These are phyloP conservation scores for Philypnodon macrostomus DNA, from an alignment of 2,797 vertebrate genomes.

Conservation along the genomic window DNA sequence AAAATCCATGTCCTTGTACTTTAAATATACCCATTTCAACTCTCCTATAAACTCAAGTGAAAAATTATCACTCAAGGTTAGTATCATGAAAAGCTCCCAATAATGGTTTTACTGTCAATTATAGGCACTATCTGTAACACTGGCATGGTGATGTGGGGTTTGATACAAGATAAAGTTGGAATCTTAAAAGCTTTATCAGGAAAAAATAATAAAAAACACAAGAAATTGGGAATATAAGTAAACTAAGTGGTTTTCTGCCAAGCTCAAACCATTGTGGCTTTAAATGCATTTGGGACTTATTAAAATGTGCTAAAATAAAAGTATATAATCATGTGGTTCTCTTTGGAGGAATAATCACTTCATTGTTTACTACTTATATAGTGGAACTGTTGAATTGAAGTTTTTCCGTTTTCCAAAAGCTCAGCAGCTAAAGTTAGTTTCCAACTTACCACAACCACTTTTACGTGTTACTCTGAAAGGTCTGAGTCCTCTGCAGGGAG, in stretches of 20 bases:
- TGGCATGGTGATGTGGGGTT: too few species aligned
- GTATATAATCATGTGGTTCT: conserved; percentile 41
- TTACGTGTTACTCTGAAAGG: too few species aligned
- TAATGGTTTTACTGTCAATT: conserved; percentile 7
- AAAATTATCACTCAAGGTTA: conserved; percentile 20
- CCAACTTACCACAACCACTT: conserved; percentile 34
- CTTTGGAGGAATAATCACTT: conserved; percentile 38
- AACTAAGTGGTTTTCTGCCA: too few species aligned
- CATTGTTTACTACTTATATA: conserved; percentile 52
- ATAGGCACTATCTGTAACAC: too few species aligned
- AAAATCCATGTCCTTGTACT: conserved; percentile 51
- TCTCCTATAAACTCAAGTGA: conserved; percentile 23
- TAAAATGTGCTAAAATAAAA: conserved; percentile 48
- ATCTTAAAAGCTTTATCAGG: too few species aligned
- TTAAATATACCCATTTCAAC: conserved; percentile 20
- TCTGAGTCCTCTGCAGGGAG: conserved; percentile 35
- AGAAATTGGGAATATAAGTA: too few species aligned
- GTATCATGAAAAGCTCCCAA: neutral
- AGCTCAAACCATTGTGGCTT: conserved; percentile 9
- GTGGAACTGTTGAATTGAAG: conserved; percentile 36
- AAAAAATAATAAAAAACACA: neutral
- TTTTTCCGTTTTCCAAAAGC: conserved; percentile 37
- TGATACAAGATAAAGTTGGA: too few species aligned
- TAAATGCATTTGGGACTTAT: conserved; percentile 57
- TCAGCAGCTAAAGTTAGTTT: conserved; percentile 43